A percentile compares a stretch with the other conserved stretches of the same genome.
Evolutionary conservation across 2,888 invertebrate species (phyloP).

Genomic region (Leucoptera coffeella): DNA sequence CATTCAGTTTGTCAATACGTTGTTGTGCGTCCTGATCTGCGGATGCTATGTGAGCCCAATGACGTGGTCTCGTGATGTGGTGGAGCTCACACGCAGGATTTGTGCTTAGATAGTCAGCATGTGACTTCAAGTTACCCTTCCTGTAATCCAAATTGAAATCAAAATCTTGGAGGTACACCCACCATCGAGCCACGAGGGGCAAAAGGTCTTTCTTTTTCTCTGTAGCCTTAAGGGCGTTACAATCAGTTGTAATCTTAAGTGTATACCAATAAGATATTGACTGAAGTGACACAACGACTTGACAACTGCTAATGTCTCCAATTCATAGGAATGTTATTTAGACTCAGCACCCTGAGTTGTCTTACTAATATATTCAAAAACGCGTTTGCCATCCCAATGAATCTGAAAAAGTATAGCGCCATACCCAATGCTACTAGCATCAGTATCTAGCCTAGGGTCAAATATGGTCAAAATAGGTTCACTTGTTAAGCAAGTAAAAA

Average conservation of each 20-base stretch:
- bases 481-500: neutral
- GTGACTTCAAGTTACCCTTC: slow-evolving; percentile 1
- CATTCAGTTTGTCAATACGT: slow-evolving; percentile 6
- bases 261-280: no score
- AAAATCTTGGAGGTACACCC: slow-evolving; percentile 8
- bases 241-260: slow-evolving; percentile 1
- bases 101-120: slow-evolving; percentile 4
- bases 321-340: slow-evolving; percentile 1
- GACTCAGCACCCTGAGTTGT: slow-evolving; percentile 1
- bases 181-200: slow-evolving; percentile 7
- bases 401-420: neutral
- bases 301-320: no score
- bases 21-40: slow-evolving; percentile 6
- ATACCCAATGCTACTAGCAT: neutral
- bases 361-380: neutral
- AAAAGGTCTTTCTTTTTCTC: slow-evolving; percentile 8
- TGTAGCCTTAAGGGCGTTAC: slow-evolving; percentile 6
- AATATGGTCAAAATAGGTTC: no score
- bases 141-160: no score
- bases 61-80: slow-evolving; percentile 4
- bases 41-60: slow-evolving; percentile 8
- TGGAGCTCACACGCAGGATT: slow-evolving; percentile 4
- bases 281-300: slow-evolving; percentile 1
- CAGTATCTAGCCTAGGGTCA: no score
- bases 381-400: neutral